Base-by-base conservation (phyloP, 2,797 vertebrate species). In the Gambusia yucatana region DNA sequence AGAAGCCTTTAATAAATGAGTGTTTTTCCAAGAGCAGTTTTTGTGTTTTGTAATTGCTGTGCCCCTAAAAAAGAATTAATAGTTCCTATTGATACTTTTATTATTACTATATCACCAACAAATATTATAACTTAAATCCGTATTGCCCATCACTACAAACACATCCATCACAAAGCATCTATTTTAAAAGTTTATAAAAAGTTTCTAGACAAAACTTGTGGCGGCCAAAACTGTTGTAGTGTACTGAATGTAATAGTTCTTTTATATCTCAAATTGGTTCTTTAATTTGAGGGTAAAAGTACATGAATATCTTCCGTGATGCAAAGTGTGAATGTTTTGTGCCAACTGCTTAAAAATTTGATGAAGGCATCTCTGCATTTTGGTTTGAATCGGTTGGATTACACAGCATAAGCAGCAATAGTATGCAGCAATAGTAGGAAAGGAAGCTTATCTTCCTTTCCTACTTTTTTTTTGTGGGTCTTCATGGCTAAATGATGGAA, bases 281-380 rank as follows among this genome's bases (percentile, higher is more conserved):
- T 61, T 33, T 17, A 61, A 61, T 33, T 61, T 33, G 57, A 61
- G 28, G 57, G 30, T 7, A 17, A 6, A 61, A 59, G 28, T 7
- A 44, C n/a, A 75, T 57, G 44, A 75, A 75, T 78, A 41, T 78
- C 69, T 36, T 16, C 43, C 20, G 14, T 77, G 55, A 78, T 75
- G 55, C 47, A 52, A 75, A 41, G 36, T 76, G 67, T 80, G 71
- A 81, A 47, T 46, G 84, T 52, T 81, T 81, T 17, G 33, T 61
- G 28, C 73, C 84, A 48, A 80, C 75, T 74, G 75, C 79, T 77
- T 82, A 75, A 70, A 61, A 69, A 73, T 57, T 78, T 85, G 78
- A 89, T 87, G 84, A 90, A 72, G 73, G 72, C 82, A 84, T 80
- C 57, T 52, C 1, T 48, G 47, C 47, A 2, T 48, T 20, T 22